phyloP scores from a whole-genome alignment of 2,797 vertebrate genomes.

The Micromesistius poutassou region DNA sequence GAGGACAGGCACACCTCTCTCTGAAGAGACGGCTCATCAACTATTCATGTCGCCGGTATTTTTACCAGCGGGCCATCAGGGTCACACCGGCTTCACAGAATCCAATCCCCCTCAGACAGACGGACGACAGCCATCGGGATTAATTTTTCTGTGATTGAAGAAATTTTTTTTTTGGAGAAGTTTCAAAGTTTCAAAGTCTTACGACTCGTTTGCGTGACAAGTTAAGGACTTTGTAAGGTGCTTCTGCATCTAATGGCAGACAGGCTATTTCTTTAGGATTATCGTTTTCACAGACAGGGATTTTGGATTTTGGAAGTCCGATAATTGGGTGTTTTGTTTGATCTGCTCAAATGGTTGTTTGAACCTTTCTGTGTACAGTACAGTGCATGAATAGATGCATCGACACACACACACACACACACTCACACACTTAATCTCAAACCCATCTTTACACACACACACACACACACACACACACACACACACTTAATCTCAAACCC shows the following conservation, averaged over 20 bases:
- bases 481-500: background rate
- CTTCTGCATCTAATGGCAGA: background rate
- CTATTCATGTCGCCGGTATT: conserved; percentile 58
- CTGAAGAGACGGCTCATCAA: conserved; percentile 41
- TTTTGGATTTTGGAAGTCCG: no score
- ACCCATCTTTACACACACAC: background rate
- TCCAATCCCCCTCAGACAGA: conserved; percentile 13
- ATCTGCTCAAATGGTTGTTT: background rate
- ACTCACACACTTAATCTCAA: background rate
- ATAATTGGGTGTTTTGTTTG: no score
- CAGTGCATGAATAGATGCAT: no score
- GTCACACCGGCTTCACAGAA: conserved; percentile 14
- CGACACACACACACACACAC: background rate
- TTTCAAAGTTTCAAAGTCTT: background rate
- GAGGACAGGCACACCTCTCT: conserved; percentile 23
- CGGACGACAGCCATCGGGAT: background rate
- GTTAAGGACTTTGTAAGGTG: background rate
- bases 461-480: background rate
- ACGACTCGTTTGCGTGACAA: background rate
- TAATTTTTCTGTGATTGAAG: background rate
- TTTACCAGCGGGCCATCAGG: conserved; percentile 45
- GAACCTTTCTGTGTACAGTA: no score
- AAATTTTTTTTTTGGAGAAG: background rate
- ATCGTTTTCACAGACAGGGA: background rate
- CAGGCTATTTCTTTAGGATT: background rate